Percentiles rank a stretch among this genome's conserved stretches.
phyloP scores from a whole-genome alignment of 2,797 vertebrate species.

The Leptoclinus maculatus region DNA sequence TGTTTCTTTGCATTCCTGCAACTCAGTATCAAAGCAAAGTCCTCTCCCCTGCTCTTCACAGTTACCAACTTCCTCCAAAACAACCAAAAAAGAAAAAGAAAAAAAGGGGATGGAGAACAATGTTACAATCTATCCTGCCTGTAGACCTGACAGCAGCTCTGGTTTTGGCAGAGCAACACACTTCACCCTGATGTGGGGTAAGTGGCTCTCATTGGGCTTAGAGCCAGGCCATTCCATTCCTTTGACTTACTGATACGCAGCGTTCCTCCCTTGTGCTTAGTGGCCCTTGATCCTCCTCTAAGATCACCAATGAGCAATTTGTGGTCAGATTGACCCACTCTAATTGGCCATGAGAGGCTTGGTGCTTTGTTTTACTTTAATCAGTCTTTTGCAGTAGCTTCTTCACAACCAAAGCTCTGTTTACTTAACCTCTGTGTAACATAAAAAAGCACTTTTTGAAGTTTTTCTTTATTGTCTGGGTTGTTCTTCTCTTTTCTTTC shows the following conservation, averaged over 20 bases:
- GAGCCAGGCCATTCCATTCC: slow-evolving; percentile 73
- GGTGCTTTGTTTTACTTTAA: slow-evolving; percentile 43
- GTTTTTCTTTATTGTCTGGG: not conserved
- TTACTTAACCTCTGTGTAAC: slow-evolving; percentile 12
- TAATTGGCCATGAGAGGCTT: slow-evolving; percentile 67
- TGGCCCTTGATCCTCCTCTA: slow-evolving; percentile 72
- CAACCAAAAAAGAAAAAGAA: not conserved
- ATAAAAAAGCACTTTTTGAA: slow-evolving; percentile 25
- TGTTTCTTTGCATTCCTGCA: slow-evolving; percentile 40
- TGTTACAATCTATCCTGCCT: slow-evolving; percentile 23
- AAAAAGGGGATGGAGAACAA: slow-evolving; percentile 16
- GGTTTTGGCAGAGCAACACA: slow-evolving; percentile 46
- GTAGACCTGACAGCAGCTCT: slow-evolving; percentile 42
- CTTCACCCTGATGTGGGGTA: slow-evolving; percentile 59
- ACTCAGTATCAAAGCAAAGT: slow-evolving; percentile 18
- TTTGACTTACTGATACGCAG: slow-evolving; percentile 57
- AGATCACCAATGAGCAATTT: slow-evolving; percentile 76
- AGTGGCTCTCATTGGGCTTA: slow-evolving; percentile 62
- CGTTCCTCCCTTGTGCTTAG: slow-evolving; percentile 57
- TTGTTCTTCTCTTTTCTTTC: slow-evolving; percentile 16
- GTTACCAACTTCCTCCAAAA: slow-evolving; percentile 26
- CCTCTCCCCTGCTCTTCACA: slow-evolving; percentile 1
- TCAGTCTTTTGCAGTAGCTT: slow-evolving; percentile 24
- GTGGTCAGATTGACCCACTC: slow-evolving; percentile 73
- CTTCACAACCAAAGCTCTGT: slow-evolving; percentile 25